phyloP scores from a whole-genome alignment of 2,888 invertebrate genomes.

The Xanthorhoe designata region DNA sequence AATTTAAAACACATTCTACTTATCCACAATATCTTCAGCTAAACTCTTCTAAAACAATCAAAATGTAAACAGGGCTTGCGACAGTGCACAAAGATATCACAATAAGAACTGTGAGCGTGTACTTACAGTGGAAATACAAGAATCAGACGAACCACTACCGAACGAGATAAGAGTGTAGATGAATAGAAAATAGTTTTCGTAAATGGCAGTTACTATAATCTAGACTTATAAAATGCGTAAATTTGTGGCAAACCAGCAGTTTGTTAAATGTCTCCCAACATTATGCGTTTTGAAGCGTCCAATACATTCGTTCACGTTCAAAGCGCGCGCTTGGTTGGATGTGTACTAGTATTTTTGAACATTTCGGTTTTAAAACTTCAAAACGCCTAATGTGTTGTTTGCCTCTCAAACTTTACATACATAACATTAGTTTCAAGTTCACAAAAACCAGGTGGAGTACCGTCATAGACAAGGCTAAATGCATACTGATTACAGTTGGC shows the following conservation, averaged over 20 bases:
- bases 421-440: no score
- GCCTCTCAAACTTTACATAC: no score
- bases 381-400: no score
- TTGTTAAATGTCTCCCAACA: not conserved
- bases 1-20: not conserved
- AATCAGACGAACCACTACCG: slow-evolving; percentile 32
- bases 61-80: slow-evolving; percentile 39
- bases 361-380: no score
- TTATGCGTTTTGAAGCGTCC: not conserved
- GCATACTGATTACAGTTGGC: no score
- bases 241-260: slow-evolving; percentile 19
- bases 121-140: slow-evolving; percentile 36
- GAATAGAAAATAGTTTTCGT: slow-evolving; percentile 34
- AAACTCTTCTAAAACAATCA: slow-evolving; percentile 15
- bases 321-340: no score
- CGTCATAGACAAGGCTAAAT: no score
- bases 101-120: slow-evolving; percentile 40
- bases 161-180: slow-evolving; percentile 31
- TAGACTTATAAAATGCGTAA: slow-evolving; percentile 27
- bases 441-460: no score
- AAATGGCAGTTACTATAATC: slow-evolving; percentile 42
- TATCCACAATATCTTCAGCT: slow-evolving; percentile 3
- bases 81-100: slow-evolving; percentile 41
- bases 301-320: no score
- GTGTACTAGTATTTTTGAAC: no score